These are phyloP conservation scores for Strigamia crassipes DNA, from an alignment of 2,888 invertebrate species.

Conservation along the genomic window DNA sequence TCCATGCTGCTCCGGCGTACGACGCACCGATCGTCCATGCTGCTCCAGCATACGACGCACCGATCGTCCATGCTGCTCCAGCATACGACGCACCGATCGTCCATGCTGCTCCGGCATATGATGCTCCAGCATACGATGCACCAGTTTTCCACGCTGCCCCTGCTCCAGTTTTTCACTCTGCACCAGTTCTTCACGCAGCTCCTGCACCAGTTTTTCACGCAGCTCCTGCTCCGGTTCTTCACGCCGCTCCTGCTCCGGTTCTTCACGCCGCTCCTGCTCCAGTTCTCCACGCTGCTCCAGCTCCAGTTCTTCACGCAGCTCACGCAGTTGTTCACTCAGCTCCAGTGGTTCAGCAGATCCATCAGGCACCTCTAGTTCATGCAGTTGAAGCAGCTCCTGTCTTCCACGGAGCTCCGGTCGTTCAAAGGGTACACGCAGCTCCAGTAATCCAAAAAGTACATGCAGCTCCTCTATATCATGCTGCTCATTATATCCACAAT, in stretches of 20 bases:
- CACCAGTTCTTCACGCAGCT: neutral
- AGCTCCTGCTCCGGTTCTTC: neutral
- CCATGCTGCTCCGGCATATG: neutral
- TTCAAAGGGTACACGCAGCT: neutral
- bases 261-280: neutral
- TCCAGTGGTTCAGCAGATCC: neutral
- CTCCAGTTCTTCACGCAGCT: neutral
- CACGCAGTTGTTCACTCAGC: neutral
- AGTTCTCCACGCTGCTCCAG: constrained; percentile 14
- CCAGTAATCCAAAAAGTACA: neutral
- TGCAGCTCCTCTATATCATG: neutral
- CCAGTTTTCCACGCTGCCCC: neutral
- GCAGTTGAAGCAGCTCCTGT: neutral
- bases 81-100: neutral
- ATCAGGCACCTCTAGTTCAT: neutral
- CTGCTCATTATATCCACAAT: neutral
- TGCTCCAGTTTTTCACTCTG: neutral
- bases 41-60: neutral
- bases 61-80: neutral
- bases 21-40: neutral
- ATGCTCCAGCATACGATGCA: neutral
- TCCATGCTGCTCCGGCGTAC: neutral
- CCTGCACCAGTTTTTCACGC: neutral
- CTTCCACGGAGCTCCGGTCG: neutral
- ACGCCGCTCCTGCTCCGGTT: neutral